These are phyloP conservation scores for Teinopalpus imperialis DNA, from an alignment of 2,888 invertebrate genomes.

Conservation along the genomic window DNA sequence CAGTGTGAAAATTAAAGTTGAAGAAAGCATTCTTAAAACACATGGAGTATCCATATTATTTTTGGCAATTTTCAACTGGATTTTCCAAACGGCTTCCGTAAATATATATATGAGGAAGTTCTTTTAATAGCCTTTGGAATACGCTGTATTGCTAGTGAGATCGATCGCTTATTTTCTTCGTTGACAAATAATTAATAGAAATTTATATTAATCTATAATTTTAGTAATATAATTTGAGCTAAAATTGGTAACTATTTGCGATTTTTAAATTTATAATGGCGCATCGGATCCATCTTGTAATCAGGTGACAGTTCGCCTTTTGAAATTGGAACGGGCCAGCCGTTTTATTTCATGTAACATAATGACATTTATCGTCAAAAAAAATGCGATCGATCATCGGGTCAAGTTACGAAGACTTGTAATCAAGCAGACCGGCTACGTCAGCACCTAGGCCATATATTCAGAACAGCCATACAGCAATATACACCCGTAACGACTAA, in stretches of 20 bases:
- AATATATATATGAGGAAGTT: too few relatives aligned
- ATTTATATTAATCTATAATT: conserved; percentile 8
- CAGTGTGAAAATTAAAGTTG: not conserved
- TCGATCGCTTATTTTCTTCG: not conserved
- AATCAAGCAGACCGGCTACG: not conserved
- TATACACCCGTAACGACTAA: conserved; percentile 63
- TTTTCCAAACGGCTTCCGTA: not conserved
- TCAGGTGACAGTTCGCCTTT: not conserved
- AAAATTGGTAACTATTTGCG: conserved; percentile 14
- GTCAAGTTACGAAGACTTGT: not conserved
- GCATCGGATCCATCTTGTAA: not conserved
- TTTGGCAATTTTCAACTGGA: conserved; percentile 6
- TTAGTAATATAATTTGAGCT: conserved; percentile 13
- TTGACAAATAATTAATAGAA: too few relatives aligned
- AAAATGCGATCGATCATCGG: not conserved
- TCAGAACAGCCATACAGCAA: conserved; percentile 56
- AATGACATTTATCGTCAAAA: too few relatives aligned
- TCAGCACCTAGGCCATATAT: conserved; percentile 58
- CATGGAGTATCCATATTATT: conserved; percentile 3
- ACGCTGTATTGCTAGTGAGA: not conserved
- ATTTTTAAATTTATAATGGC: not conserved
- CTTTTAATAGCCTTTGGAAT: not conserved
- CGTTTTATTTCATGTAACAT: not conserved
- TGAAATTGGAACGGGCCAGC: conserved; percentile 2
- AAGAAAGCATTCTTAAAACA: not conserved